Base-by-base conservation (phyloP, 2,113 vertebrate species). In the Sylvia atricapilla region DNA sequence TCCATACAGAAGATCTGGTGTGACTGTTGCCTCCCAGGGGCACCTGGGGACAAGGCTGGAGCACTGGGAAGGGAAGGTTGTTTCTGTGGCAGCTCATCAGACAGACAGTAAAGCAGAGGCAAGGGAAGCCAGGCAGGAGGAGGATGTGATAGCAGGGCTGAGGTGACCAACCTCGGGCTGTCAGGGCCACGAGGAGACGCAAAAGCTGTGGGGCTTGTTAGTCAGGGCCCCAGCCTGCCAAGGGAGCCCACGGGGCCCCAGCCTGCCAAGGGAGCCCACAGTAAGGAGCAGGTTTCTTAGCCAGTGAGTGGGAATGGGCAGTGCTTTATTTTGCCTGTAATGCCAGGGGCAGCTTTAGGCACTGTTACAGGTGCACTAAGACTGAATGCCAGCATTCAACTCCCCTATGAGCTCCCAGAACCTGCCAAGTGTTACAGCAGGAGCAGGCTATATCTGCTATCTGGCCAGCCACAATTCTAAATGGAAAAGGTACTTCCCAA, bases 281-380 rank as follows among this genome's bases (percentile, higher is more conserved):
- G 59, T 20, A 63, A 39, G 2, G 15, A 31, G 44, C 0, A 22
- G 5, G 30, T 68, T 85, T 67, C 74, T 64, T 16, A 58, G 46
- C 37, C 20, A 3, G 17, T 44, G 58, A 0, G 0, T 9, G 37
- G 64, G 53, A 73, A 53, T 8, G 68, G 84, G 37, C 78, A 76
- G 28, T 74, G 64, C 55, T 89, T 68, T 23, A 14, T 76, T 76
- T 73, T 49, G 62, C 58, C 67, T 64, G 37, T 47, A 73, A 62
- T 31, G 19, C 20, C 37, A 68, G 59, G 31, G 63, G 22, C n/a
- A 46, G 62, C 90, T 95, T 76, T 83, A 86, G 92, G 67, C 67
- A 7, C 44, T 43, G 44, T 44, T 73, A 87, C 85, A 87, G 91
- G 67, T 83, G 75, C 58, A 41, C 25, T 22, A 14, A 63, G 64